These are phyloP conservation scores for Brachymystax lenok DNA, from an alignment of 2,797 vertebrate genomes.

Conservation along the genomic window DNA sequence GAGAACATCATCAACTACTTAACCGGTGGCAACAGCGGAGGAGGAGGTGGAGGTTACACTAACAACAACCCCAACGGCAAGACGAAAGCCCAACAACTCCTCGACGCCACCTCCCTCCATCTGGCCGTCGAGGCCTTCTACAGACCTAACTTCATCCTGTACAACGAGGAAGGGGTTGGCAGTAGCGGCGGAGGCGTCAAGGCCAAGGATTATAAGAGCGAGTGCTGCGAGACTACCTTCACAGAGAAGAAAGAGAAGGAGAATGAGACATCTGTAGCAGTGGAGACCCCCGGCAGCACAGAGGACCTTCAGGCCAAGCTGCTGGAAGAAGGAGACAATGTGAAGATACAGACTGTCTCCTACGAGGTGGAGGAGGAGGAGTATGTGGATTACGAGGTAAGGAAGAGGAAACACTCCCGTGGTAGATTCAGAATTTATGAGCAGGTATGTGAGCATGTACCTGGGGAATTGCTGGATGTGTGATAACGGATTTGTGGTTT, in stretches of 20 bases:
- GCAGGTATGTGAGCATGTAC: neutral
- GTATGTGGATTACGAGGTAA: slow-evolving; percentile 89
- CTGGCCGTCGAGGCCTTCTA: slow-evolving; percentile 93
- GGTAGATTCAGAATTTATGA: slow-evolving; percentile 29
- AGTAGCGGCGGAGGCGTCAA: slow-evolving; percentile 61
- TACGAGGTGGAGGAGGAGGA: slow-evolving; percentile 94
- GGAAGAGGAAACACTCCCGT: neutral
- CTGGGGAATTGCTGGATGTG: neutral
- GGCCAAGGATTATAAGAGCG: slow-evolving; percentile 87
- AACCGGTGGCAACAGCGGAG: slow-evolving; percentile 68
- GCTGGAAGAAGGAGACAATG: slow-evolving; percentile 80
- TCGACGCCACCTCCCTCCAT: slow-evolving; percentile 93
- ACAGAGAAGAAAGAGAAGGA: slow-evolving; percentile 83
- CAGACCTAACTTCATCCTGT: slow-evolving; percentile 89
- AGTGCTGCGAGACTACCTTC: slow-evolving; percentile 94
- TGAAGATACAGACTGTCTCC: slow-evolving; percentile 93
- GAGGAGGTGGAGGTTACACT: slow-evolving; percentile 44
- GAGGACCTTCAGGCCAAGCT: slow-evolving; percentile 76
- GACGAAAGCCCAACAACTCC: slow-evolving; percentile 86
- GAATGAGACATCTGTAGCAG: slow-evolving; percentile 44
- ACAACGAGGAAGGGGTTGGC: slow-evolving; percentile 83
- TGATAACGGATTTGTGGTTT: neutral
- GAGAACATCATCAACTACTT: slow-evolving; percentile 95
- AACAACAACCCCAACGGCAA: slow-evolving; percentile 72
- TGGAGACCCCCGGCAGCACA: slow-evolving; percentile 48